Percentiles rank a stretch among this genome's conserved stretches.
Evolutionary conservation across 2,113 vertebrate genomes (phyloP).

Genomic region (Odontophorus gujanensis): DNA sequence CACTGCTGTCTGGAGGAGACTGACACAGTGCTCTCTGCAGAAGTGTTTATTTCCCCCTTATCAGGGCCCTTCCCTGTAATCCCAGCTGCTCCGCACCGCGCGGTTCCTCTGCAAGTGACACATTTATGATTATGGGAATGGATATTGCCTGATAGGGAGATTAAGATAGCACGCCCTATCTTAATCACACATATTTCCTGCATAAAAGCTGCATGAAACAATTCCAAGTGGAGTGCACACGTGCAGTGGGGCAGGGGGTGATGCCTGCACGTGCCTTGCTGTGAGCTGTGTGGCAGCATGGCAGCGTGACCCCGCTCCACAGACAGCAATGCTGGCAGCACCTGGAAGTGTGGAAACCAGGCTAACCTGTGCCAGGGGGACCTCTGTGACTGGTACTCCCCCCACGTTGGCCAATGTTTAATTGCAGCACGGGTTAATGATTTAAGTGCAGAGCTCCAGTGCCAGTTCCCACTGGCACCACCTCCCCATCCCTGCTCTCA

Average conservation of each 20-base stretch:
- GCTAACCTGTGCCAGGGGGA: neutral
- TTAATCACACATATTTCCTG: neutral
- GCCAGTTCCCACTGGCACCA: neutral
- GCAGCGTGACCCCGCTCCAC: neutral
- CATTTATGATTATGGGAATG: neutral
- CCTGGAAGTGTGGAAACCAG: neutral
- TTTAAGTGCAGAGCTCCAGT: neutral
- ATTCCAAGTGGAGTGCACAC: neutral
- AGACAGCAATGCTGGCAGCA: neutral
- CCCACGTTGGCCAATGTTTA: neutral
- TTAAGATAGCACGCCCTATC: neutral
- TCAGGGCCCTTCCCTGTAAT: neutral
- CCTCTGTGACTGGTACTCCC: neutral
- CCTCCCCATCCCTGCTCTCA: neutral
- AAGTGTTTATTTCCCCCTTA: conserved; percentile 27
- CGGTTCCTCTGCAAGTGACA: neutral
- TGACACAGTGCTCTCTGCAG: neutral
- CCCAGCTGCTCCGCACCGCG: neutral
- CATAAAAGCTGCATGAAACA: neutral
- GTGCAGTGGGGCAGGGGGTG: neutral
- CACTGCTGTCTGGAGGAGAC: neutral
- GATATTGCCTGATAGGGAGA: neutral
- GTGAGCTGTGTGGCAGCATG: neutral
- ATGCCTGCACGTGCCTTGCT: neutral
- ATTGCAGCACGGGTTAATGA: neutral